phyloP scores from a whole-genome alignment of 2,888 invertebrate species.

The Rhimphoctona megacephalus region DNA sequence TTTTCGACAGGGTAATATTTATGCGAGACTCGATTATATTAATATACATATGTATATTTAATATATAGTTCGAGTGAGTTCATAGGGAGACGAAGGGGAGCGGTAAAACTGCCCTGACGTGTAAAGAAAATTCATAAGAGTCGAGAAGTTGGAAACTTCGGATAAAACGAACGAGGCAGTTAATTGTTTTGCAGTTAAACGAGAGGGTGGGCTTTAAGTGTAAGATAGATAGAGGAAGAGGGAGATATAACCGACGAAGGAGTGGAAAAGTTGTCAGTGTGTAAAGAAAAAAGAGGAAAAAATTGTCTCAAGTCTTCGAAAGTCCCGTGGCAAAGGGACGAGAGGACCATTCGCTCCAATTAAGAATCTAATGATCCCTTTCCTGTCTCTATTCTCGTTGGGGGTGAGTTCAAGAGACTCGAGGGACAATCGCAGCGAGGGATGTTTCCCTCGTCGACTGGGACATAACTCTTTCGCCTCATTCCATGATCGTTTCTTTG shows the following conservation, averaged over 20 bases:
- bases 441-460: slow-evolving; percentile 53
- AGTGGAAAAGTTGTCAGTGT: not conserved
- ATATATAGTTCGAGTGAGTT: slow-evolving; percentile 27
- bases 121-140: slow-evolving; percentile 75
- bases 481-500: slow-evolving; percentile 25
- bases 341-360: slow-evolving; percentile 62
- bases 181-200: slow-evolving; percentile 72
- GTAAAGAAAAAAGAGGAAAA: slow-evolving; percentile 47
- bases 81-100: slow-evolving; percentile 9
- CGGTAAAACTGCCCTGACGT: slow-evolving; percentile 61
- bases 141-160: slow-evolving; percentile 64
- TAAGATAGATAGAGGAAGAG: slow-evolving; percentile 26
- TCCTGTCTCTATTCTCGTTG: slow-evolving; percentile 56
- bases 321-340: slow-evolving; percentile 38
- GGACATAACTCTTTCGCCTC: slow-evolving; percentile 51
- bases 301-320: slow-evolving; percentile 31
- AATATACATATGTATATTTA: slow-evolving; percentile 31
- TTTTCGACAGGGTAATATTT: slow-evolving; percentile 6
- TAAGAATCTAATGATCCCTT: slow-evolving; percentile 69
- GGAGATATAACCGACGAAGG: slow-evolving; percentile 9
- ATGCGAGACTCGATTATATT: slow-evolving; percentile 42
- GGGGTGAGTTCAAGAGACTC: slow-evolving; percentile 53
- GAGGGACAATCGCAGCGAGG: slow-evolving; percentile 56
- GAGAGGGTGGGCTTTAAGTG: slow-evolving; percentile 19
- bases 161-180: slow-evolving; percentile 51